phyloP scores from a whole-genome alignment of 1,140 invertebrate species.

The Antheraea pernyi region DNA sequence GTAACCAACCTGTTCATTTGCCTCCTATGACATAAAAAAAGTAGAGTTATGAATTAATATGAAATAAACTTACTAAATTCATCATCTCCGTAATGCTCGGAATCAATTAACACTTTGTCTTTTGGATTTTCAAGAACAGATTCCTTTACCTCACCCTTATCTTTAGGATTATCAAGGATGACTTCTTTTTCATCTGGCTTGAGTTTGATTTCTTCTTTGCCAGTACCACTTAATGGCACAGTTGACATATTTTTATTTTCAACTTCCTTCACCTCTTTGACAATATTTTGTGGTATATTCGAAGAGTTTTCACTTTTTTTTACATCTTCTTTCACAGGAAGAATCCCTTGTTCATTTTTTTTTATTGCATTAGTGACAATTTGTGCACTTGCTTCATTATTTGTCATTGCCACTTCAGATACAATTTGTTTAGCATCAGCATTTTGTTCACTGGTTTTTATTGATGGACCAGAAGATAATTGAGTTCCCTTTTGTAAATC shows the following conservation, averaged over 20 bases:
- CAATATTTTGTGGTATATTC: not conserved
- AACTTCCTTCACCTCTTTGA: not conserved
- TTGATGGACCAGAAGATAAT: not conserved
- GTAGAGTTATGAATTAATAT: not conserved
- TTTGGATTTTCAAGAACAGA: conserved; percentile 12
- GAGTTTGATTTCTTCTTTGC: not conserved
- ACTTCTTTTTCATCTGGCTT: too few species aligned
- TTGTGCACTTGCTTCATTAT: not conserved
- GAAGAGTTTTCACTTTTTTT: conserved; percentile 4
- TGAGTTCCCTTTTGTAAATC: not conserved
- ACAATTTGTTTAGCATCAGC: not conserved
- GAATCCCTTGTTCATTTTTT: conserved; percentile 2
- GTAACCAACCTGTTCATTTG: too few species aligned
- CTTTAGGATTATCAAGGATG: too few species aligned
- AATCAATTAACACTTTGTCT: not conserved
- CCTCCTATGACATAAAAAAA: too few species aligned
- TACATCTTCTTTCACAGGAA: not conserved
- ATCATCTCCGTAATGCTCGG: not conserved
- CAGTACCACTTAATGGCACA: not conserved
- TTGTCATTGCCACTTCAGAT: conserved; percentile 6
- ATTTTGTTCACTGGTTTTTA: not conserved
- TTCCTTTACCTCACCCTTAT: not conserved
- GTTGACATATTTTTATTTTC: not conserved
- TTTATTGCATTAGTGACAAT: not conserved
- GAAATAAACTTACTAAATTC: conserved; percentile 5